Evolutionary conservation across 2,797 vertebrate genomes (phyloP).

Genomic region (Tangara arthus): DNA sequence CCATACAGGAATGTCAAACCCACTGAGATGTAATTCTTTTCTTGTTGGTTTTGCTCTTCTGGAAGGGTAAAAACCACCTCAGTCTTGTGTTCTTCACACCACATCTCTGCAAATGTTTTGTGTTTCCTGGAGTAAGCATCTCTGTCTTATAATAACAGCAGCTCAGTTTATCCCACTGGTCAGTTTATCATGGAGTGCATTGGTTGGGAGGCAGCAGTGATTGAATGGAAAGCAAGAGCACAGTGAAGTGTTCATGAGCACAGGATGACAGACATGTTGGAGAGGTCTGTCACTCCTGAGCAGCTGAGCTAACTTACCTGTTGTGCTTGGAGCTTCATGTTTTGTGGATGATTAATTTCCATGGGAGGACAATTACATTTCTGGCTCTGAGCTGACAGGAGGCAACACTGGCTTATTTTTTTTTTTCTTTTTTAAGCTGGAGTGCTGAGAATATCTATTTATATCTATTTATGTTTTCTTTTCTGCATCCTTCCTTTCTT

Average conservation of each 20-base stretch:
- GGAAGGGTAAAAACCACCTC: neutral
- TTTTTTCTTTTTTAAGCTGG: neutral
- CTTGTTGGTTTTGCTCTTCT: neutral
- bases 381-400: neutral
- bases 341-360: neutral
- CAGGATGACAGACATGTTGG: neutral
- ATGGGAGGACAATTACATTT: neutral
- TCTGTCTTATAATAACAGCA: neutral
- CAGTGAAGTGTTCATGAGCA: neutral
- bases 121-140: neutral
- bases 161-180: neutral
- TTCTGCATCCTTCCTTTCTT: neutral
- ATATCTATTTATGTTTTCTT: neutral
- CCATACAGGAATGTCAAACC: neutral
- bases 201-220: neutral
- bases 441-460: neutral
- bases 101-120: neutral
- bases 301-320: neutral
- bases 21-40: neutral
- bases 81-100: neutral
- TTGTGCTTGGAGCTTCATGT: neutral
- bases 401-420: neutral
- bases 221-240: neutral
- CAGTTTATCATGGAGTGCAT: rapidly evolving
- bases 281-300: neutral